Percentiles rank a stretch among this genome's conserved stretches.
Conservation (phyloP, 2,888 invertebrate species). For the Phyto melanocephala region DNA sequence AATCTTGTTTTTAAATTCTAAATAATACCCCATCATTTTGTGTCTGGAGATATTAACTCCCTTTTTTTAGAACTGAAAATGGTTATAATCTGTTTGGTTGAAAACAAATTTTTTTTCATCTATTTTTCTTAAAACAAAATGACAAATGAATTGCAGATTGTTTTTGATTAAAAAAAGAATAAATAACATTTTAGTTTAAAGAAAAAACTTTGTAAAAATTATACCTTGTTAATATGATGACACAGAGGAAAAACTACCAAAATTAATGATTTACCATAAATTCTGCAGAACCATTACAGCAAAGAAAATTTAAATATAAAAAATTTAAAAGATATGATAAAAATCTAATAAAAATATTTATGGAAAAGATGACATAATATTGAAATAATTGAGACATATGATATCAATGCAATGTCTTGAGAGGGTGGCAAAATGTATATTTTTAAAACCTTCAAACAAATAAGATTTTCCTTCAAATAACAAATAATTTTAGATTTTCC, state of each 20-base stretch:
- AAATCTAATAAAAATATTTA: background rate
- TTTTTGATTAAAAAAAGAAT: background rate
- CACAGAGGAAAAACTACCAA: conserved; percentile 35
- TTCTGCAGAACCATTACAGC: background rate
- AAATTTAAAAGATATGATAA: background rate
- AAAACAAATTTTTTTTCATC: conserved; percentile 10
- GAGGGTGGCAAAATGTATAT: background rate
- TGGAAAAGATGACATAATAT: background rate
- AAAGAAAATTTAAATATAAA: background rate
- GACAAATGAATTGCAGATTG: conserved; percentile 52
- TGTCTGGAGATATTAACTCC: background rate
- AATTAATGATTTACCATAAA: conserved; percentile 25
- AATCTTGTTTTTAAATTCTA: conserved; percentile 47
- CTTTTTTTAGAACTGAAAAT: background rate
- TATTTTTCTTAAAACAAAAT: conserved; percentile 40
- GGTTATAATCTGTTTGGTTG: conserved; percentile 50
- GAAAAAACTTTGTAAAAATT: conserved; percentile 8
- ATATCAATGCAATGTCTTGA: background rate
- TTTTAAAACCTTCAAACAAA: conserved; percentile 6
- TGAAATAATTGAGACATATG: conserved; percentile 54
- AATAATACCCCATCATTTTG: conserved; percentile 2
- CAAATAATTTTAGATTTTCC: background rate
- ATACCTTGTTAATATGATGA: conserved; percentile 58
- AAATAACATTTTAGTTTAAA: conserved; percentile 31
- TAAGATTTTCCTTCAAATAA: background rate